phyloP scores from a whole-genome alignment of 2,888 invertebrate species.

The Parelbella ahira region DNA sequence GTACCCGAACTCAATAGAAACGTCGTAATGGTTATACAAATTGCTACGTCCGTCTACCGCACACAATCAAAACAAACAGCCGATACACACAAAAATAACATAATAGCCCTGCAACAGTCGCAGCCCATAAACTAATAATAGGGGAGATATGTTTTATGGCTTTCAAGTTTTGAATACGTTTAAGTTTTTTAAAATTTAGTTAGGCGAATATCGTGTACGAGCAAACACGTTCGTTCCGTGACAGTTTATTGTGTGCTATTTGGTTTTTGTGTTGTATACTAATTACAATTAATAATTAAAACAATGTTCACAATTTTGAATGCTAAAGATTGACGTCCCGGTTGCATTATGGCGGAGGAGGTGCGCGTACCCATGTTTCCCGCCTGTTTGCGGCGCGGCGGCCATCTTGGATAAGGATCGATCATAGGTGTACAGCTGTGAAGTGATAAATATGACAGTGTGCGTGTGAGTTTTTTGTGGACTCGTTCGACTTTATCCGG shows the following conservation, averaged over 20 bases:
- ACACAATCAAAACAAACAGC: constrained; percentile 74
- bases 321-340: constrained; percentile 53
- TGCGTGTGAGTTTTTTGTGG: constrained; percentile 40
- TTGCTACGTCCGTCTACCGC: constrained; percentile 63
- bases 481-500: background rate
- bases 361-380: constrained; percentile 68
- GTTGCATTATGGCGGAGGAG: constrained; percentile 41
- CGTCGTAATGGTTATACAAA: constrained; percentile 61
- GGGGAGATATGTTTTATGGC: constrained; percentile 79
- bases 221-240: constrained; percentile 56
- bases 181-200: constrained; percentile 72
- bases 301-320: constrained; percentile 49
- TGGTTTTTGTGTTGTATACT: too few relatives aligned
- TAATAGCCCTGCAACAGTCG: constrained; percentile 74
- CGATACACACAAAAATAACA: constrained; percentile 69
- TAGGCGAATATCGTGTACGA: constrained; percentile 56
- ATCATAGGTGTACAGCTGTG: constrained; percentile 77
- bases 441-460: constrained; percentile 66
- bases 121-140: constrained; percentile 78
- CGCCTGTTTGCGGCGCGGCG: constrained; percentile 62
- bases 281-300: too few relatives aligned
- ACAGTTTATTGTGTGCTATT: constrained; percentile 23
- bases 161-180: constrained; percentile 74
- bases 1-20: constrained; percentile 51
- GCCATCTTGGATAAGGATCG: constrained; percentile 77